Evolutionary conservation across 2,888 invertebrate genomes (phyloP).

Genomic region (Drosophila neoperkinsi): DNA sequence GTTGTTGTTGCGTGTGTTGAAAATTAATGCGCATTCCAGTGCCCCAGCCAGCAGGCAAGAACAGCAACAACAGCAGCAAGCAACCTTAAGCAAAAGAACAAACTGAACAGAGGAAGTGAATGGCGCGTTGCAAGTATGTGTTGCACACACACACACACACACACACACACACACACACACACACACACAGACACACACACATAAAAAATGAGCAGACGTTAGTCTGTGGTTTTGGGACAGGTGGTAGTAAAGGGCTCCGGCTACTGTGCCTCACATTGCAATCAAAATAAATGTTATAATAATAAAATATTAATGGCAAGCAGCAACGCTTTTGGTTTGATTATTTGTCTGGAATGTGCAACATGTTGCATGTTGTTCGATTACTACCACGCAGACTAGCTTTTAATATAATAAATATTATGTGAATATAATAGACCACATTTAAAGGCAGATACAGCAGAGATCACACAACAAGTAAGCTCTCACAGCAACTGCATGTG

Average conservation of each 20-base stretch:
- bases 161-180: conserved; percentile 32
- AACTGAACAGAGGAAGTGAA: conserved; percentile 63
- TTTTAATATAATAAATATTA: neutral
- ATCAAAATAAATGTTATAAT: conserved; percentile 48
- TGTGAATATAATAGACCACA: neutral
- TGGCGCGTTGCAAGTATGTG: conserved; percentile 67
- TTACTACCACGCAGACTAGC: neutral
- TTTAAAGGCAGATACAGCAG: neutral
- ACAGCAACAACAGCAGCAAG: conserved; percentile 21
- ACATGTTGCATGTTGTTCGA: conserved; percentile 23
- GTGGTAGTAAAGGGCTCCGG: conserved; percentile 8
- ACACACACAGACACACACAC: neutral
- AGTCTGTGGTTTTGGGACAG: conserved; percentile 1
- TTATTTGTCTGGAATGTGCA: conserved; percentile 15
- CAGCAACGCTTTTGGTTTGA: neutral
- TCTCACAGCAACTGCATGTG: neutral
- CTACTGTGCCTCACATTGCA: conserved; percentile 36
- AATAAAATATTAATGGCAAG: conserved; percentile 17
- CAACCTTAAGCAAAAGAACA: conserved; percentile 19
- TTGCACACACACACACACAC: conserved; percentile 35
- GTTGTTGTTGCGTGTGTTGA: conserved; percentile 68
- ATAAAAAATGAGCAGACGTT: neutral
- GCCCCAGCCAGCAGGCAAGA: conserved; percentile 33
- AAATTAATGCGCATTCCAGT: conserved; percentile 81
- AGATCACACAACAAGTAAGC: neutral